Conservation (phyloP, 2,888 invertebrate genomes). For the Hybos culiciformis region DNA sequence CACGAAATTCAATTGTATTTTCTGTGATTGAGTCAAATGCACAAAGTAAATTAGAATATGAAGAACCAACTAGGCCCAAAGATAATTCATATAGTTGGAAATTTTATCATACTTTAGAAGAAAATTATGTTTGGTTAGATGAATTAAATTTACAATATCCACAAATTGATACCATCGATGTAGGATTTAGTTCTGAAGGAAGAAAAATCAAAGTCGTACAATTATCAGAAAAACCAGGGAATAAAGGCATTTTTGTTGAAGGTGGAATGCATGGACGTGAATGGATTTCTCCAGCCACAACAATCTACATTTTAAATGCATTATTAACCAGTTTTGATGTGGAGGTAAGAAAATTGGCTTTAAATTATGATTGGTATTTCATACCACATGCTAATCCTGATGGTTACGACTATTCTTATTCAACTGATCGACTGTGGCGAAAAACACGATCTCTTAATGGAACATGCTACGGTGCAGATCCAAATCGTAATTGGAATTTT, state of each 20-base stretch:
- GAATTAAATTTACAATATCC: constrained; percentile 37
- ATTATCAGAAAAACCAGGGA: constrained; percentile 35
- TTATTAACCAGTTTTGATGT: constrained; percentile 42
- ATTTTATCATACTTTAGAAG: constrained; percentile 25
- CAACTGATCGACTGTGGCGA: constrained; percentile 47
- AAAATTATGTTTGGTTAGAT: constrained; percentile 44
- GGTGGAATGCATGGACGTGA: constrained; percentile 60
- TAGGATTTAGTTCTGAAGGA: constrained; percentile 44
- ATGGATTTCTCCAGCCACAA: constrained; percentile 54
- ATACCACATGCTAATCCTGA: constrained; percentile 64
- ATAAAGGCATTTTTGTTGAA: constrained; percentile 46
- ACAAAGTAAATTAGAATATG: constrained; percentile 26
- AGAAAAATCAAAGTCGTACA: constrained; percentile 46
- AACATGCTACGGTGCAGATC: constrained; percentile 50
- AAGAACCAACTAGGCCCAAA: constrained; percentile 12
- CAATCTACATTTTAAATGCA: constrained; percentile 48
- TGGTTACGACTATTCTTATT: constrained; percentile 56
- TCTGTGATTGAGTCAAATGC: constrained; percentile 33
- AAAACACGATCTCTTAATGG: constrained; percentile 42
- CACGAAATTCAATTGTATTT: constrained; percentile 35
- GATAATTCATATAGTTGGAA: constrained; percentile 24
- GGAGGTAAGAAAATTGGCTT: constrained; percentile 38
- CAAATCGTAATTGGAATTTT: constrained; percentile 64
- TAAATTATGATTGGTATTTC: constrained; percentile 56
- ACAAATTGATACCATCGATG: constrained; percentile 38